These are phyloP conservation scores for Macrostomum lignano DNA, from an alignment of 1,140 invertebrate species.

Conservation along the genomic window DNA sequence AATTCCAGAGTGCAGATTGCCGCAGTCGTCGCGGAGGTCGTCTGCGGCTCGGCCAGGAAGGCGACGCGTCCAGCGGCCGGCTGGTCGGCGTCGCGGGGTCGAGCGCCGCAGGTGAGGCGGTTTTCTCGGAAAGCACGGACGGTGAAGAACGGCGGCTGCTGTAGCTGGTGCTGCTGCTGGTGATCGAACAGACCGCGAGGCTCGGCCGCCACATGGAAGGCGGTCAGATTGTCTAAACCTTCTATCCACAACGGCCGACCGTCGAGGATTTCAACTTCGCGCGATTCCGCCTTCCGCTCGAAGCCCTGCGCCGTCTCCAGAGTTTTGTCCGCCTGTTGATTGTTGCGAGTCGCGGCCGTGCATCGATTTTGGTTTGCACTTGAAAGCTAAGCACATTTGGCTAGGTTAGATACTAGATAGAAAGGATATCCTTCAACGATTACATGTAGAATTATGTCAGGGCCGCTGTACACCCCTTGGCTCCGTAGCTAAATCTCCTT, in stretches of 20 bases:
- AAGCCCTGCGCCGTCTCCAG: constrained; percentile 73
- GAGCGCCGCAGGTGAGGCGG: constrained; percentile 55
- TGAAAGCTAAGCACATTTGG: too few species aligned
- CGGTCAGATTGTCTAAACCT: constrained; percentile 69
- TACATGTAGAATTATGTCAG: too few species aligned
- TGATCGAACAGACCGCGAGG: constrained; percentile 59
- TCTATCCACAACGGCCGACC: constrained; percentile 66
- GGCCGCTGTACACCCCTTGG: too few species aligned
- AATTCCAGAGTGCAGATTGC: too few species aligned
- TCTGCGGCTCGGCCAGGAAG: constrained; percentile 40
- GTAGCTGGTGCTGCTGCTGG: constrained; percentile 86
- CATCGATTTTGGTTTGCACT: too few species aligned
- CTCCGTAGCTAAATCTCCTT: not conserved
- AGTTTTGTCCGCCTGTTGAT: constrained; percentile 37
- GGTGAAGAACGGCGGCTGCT: constrained; percentile 73
- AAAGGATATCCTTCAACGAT: too few species aligned
- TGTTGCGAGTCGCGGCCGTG: too few species aligned
- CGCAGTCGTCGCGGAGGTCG: too few species aligned
- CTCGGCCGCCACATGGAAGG: constrained; percentile 77
- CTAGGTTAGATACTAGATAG: too few species aligned
- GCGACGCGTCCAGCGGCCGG: constrained; percentile 62
- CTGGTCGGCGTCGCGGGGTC: constrained; percentile 57
- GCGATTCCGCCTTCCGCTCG: constrained; percentile 53
- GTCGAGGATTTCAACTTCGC: constrained; percentile 40
- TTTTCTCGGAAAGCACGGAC: constrained; percentile 80